Base-by-base conservation (phyloP, 2,797 vertebrate species). In the Takifugu rubripes region DNA sequence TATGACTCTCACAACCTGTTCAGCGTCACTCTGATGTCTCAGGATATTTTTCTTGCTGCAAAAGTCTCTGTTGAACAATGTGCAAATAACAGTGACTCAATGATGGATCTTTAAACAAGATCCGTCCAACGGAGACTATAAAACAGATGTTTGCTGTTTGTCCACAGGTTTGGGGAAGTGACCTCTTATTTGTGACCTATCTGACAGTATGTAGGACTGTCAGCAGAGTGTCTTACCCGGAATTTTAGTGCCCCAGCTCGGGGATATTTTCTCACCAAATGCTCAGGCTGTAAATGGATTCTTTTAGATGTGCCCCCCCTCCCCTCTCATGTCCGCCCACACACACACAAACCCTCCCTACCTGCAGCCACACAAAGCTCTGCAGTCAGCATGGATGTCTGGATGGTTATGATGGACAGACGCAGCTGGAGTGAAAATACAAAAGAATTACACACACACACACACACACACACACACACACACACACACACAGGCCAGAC, bases 341-440 rank as follows among this genome's bases (percentile, higher is more conserved):
- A 21, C 21, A 21, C 21, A 21, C 1, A 21, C 21, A 21, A 21
- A 44, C 52, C 27, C 17, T 45, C 47, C 58, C 60, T 68, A 65
- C 65, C 68, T 70, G 21, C 21, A 21, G 66, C 68, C 72, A 56
- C 62, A 56, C n/a, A 46, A 3, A 54, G 61, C 60, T 52, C 49
- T 54, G 14, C 53, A 68, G 56, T 68, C 52, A 63, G 68, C 66
- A 65, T 68, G 61, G 66, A 70, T 1, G 54, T 55, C 78, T 64
- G 64, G 25, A 65, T 72, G 64, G 47, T 67, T 14, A 10, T 75
- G 77, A 87, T 79, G 62, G 69, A 77, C 56, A 47, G 64, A 75
- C 77, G 66, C 79, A 78, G 75, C 78, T 87, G 78, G 31, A 24
- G 63, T 68, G 52, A 68, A 78, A 79, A 79, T 75, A 70, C 72